Evolutionary conservation across 1,140 invertebrate genomes (phyloP), one percentile per base, ranked within the genome.

Genomic region (Doryteuthis pealeii): DNA sequence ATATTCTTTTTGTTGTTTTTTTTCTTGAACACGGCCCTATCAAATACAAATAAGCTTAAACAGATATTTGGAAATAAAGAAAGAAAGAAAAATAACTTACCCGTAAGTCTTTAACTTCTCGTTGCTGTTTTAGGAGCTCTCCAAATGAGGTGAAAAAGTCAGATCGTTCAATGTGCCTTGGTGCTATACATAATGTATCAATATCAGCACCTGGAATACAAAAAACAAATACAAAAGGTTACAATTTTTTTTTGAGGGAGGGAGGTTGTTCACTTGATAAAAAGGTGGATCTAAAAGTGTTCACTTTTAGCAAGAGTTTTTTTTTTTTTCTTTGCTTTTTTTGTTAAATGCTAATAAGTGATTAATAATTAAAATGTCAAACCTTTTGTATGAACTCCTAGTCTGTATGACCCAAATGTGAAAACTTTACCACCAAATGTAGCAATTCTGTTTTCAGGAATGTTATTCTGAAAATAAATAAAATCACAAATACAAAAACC

Each of bases 101-200:
- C 85, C 93, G 88, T 70, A 95, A 88, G 81, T 95, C 93, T 74
- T 92, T 92, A 62, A 97, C 95, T 91, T 97, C 95, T 12, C 91
- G 89, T 84, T 97, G 94, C 80, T 92, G 89, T 86, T 94, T 96
- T 3, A 99, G 89, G 68, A 97, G 89, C 70, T 99, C 95, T 87
- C 94, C 95, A 89, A 99, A 99, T 0, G 95, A 94, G 15, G 91
- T 89, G 87, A 99, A 99, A 89, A 99, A 99, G 89, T 99, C 98
- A 1, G 90, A 87, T 68, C 98, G 90, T 80, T 95, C 93, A 68
- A 99, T 94, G 88, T 99, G 97, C 75, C 96, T 90, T 2, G 98
- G 98, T 33, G 95, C 97, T 45, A 99, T 96, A 89, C 97, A 99
- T 0, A 99, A 87, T 0, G 98, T 97, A 90, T 99, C 98, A 85